phyloP scores from a whole-genome alignment of 2,888 invertebrate species.

The Gandaritis pyraliata region DNA sequence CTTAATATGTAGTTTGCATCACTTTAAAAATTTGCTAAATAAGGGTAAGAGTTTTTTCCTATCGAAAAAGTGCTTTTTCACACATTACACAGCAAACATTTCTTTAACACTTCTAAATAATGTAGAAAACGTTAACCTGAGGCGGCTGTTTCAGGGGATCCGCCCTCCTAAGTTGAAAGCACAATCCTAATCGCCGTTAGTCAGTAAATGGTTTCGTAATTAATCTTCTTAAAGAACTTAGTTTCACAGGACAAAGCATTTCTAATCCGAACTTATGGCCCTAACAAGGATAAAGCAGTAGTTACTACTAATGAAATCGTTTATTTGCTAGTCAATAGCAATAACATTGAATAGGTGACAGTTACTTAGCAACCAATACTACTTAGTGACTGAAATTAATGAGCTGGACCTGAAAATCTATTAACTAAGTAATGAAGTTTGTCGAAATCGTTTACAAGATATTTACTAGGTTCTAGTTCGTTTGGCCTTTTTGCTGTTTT shows the following conservation, averaged over 20 bases:
- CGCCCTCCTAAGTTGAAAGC: too few species aligned
- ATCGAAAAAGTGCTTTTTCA: too few species aligned
- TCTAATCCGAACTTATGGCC: conserved; percentile 8
- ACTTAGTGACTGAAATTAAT: conserved; percentile 10
- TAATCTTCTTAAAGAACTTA: conserved; percentile 19
- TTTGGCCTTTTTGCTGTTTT: background rate
- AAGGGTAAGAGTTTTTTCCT: too few species aligned
- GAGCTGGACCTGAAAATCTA: background rate
- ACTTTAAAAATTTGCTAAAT: too few species aligned
- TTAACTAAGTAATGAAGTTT: conserved; percentile 17
- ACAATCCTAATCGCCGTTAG: background rate
- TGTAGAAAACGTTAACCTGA: too few species aligned
- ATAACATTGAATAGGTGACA: background rate
- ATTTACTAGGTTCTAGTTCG: background rate
- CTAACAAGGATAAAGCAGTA: background rate
- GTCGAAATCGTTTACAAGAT: background rate
- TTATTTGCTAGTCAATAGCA: too few species aligned
- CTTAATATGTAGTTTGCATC: too few species aligned
- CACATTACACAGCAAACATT: too few species aligned
- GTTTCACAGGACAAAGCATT: conserved; percentile 17
- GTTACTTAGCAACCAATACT: background rate
- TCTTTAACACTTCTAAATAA: too few species aligned
- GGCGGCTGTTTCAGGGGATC: too few species aligned
- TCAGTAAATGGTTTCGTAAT: conserved; percentile 7
- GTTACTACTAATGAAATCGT: too few species aligned